These are phyloP conservation scores for Drosophila stalkeri DNA, from an alignment of 2,888 invertebrate genomes.

Conservation along the genomic window DNA sequence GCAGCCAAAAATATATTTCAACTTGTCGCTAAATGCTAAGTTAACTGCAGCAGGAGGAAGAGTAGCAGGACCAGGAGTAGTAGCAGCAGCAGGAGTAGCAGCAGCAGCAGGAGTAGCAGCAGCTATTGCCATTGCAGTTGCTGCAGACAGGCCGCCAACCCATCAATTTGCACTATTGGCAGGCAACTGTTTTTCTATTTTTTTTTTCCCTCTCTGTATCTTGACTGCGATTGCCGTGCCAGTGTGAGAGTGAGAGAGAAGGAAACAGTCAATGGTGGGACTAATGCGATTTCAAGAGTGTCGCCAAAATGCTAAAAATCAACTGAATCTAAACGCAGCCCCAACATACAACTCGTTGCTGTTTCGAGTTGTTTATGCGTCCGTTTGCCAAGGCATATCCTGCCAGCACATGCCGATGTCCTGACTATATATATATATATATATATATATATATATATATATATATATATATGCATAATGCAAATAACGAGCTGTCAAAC, in stretches of 20 bases:
- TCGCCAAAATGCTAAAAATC: conserved; percentile 71
- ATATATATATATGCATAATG: conserved; percentile 49
- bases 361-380: conserved; percentile 51
- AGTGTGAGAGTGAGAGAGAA: too few species aligned
- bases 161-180: conserved; percentile 70
- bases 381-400: conserved; percentile 54
- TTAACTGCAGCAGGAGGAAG: not conserved
- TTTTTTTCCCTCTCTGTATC: not conserved
- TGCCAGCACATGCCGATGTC: conserved; percentile 51
- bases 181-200: conserved; percentile 8
- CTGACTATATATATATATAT: conserved; percentile 29
- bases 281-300: conserved; percentile 78
- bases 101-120: not conserved
- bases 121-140: not conserved
- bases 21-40: conserved; percentile 49
- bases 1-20: conserved; percentile 25
- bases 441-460: conserved; percentile 4
- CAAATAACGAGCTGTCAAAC: conserved; percentile 69
- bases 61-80: not conserved
- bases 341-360: conserved; percentile 11
- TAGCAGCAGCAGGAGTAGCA: not conserved
- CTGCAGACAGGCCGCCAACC: conserved; percentile 56
- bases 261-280: not conserved
- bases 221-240: not conserved
- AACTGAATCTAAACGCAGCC: conserved; percentile 69